phyloP scores from a whole-genome alignment of 2,888 invertebrate species.

The Heliconius aoede region DNA sequence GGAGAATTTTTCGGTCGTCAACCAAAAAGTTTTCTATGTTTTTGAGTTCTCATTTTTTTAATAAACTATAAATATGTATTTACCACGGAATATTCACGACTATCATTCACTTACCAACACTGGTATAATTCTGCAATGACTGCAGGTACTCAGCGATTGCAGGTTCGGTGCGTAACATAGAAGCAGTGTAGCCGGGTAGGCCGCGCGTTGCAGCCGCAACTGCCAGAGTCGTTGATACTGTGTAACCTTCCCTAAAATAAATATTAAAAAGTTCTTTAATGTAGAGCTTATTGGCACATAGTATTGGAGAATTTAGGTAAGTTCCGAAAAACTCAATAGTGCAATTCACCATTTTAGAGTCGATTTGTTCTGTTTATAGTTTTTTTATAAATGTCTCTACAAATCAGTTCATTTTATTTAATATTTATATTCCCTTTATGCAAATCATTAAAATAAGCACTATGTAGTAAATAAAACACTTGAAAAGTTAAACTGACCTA shows the following conservation, averaged over 20 bases:
- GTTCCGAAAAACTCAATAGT: background rate
- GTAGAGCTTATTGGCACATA: background rate
- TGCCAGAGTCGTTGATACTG: slow-evolving; percentile 60
- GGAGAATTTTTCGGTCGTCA: no score
- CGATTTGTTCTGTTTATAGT: no score
- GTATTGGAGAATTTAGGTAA: background rate
- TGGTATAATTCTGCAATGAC: slow-evolving; percentile 75
- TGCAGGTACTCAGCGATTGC: slow-evolving; percentile 82
- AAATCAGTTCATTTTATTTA: background rate
- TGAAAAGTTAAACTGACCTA: slow-evolving; percentile 51
- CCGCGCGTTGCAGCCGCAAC: slow-evolving; percentile 51
- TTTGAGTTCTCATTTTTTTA: no score
- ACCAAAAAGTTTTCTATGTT: no score
- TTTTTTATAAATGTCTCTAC: background rate
- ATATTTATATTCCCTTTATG: background rate
- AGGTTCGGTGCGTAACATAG: slow-evolving; percentile 72
- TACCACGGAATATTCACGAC: background rate
- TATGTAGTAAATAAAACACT: no score
- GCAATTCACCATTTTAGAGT: background rate
- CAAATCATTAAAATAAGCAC: background rate
- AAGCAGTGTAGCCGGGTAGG: slow-evolving; percentile 61
- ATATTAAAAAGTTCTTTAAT: background rate
- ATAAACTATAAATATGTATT: background rate
- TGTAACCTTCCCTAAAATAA: slow-evolving; percentile 58
- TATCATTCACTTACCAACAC: slow-evolving; percentile 57